Evolutionary conservation across 2,797 vertebrate genomes (phyloP), one percentile per base, ranked within the genome.

Genomic region (Amazona finschi): DNA sequence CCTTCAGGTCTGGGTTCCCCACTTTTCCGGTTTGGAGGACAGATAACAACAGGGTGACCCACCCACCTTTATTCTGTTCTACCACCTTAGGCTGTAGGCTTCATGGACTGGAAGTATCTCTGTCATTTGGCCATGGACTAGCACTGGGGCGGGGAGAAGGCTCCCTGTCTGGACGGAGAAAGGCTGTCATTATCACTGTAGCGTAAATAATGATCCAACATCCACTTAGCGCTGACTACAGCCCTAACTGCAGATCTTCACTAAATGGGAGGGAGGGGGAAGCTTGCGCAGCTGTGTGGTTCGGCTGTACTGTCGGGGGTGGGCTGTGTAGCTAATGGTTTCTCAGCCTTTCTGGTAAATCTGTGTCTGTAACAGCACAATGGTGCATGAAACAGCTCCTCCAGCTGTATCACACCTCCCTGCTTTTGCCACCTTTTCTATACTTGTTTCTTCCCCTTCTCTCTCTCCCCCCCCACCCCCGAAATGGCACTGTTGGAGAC

Each of bases 181-280:
- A 38, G 22, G 27, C 20, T 79, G 28, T 89, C 20, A 60, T 87
- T 90, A 73, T 75, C 62, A 53, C 41, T 71, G 60, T 9, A 88
- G 44, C 53, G 69, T 72, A 95, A 93, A 96, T 73, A 96, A 86
- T 71, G 55, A 82, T 82, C 89, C 55, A 88, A 39, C 22, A 65
- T 64, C 73, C 77, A 76, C 79, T 81, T 83, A 85, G 47, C 25
- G 8, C 6, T 50, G 55, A 74, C 53, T 61, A 76, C 67, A 89
- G 81, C 72, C 57, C 69, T 82, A 53, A 25, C 20, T 77, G 72
- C 46, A 72, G 41, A 46, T 92, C 49, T 85, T 49, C 33, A 14
- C 61, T 72, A 17, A 50, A n/a, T 21, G 70, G 66, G 49, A 92
- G 47, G 77, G 66, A 85, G 60, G 11, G n/a, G 69, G 65, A 58